Base-by-base conservation (phyloP, 2,797 vertebrate species). In the Schizopygopsis malacanthus region DNA sequence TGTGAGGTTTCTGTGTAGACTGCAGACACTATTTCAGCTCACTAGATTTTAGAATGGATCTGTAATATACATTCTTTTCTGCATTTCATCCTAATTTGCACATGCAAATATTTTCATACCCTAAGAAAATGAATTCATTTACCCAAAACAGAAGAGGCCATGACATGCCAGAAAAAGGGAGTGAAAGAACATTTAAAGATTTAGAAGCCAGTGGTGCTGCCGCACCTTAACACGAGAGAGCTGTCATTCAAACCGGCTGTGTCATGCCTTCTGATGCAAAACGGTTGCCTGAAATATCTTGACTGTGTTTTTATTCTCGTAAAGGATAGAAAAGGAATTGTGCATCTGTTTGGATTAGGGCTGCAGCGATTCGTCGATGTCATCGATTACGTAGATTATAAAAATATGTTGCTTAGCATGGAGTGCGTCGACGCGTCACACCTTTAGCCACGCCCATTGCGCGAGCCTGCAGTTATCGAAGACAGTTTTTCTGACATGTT, bases 211-310 rank as follows among this genome's bases (percentile, higher is more conserved):
- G 28, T 65, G 43, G n/a, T 77, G 39, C 71, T 16, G 59, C 72
- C 79, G 33, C 86, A 79, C 79, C 79, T 79, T 43, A 33, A 43
- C 54, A 18, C 28, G 65, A 54, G 28, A 56, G 13, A 54, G 25
- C 33, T 59, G 73, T 50, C 75, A 72, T 39, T 50, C 61, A 75
- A 33, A 15, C 82, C 71, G 81, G 78, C 82, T 20, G 71, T 76
- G 71, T 87, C 82, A 81, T 69, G 59, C 71, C 71, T 70, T 56
- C 10, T 69, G n/a, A 81, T 47, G 61, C 54, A 79, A 52, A 50
- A 22, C 10, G 20, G 22, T 65, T 63, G 13, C 59, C 16, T 41
- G 16, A 50, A 61, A 82, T 63, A 20, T 10, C 33, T 70, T 56
- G 7, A n/a, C 33, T 54, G n/a, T 65, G 82, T 18, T 78, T 77